These are phyloP conservation scores for Conops quadrifasciatus DNA, from an alignment of 2,888 invertebrate species.

Conservation along the genomic window DNA sequence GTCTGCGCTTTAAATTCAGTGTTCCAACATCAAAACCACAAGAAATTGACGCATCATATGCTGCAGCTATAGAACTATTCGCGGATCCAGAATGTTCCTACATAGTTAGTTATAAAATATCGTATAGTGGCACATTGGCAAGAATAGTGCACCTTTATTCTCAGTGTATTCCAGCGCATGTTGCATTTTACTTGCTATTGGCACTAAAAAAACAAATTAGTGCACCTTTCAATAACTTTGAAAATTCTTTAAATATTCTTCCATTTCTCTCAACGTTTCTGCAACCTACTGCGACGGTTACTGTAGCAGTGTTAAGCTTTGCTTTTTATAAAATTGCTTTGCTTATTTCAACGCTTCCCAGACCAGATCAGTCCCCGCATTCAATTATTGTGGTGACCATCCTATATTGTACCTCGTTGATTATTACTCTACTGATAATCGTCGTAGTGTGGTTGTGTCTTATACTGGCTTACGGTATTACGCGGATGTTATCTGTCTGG, in stretches of 20 bases:
- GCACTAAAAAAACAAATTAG: not conserved
- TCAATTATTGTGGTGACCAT: constrained; percentile 51
- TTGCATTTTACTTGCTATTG: not conserved
- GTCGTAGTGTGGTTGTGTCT: constrained; percentile 46
- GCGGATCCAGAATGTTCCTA: constrained; percentile 79
- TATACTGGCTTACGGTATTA: not conserved
- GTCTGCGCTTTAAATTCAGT: constrained; percentile 59
- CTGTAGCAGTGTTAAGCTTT: not conserved
- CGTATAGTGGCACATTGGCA: not conserved
- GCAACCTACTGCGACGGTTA: not conserved
- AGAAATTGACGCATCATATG: constrained; percentile 61
- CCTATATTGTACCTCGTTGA: constrained; percentile 54
- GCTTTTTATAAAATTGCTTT: not conserved
- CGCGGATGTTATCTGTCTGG: not conserved
- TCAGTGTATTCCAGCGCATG: constrained; percentile 7
- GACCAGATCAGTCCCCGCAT: constrained; percentile 15
- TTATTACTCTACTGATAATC: constrained; percentile 49
- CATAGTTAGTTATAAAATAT: constrained; percentile 68
- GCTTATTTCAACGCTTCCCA: not conserved
- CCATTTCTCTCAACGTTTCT: not conserved
- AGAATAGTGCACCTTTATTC: constrained; percentile 11
- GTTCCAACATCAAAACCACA: constrained; percentile 69
- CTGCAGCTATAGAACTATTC: constrained; percentile 70
- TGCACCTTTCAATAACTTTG: not conserved
- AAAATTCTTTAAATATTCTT: not conserved